phyloP scores from a whole-genome alignment of 2,888 invertebrate genomes.

The Ethmia dodecea region DNA sequence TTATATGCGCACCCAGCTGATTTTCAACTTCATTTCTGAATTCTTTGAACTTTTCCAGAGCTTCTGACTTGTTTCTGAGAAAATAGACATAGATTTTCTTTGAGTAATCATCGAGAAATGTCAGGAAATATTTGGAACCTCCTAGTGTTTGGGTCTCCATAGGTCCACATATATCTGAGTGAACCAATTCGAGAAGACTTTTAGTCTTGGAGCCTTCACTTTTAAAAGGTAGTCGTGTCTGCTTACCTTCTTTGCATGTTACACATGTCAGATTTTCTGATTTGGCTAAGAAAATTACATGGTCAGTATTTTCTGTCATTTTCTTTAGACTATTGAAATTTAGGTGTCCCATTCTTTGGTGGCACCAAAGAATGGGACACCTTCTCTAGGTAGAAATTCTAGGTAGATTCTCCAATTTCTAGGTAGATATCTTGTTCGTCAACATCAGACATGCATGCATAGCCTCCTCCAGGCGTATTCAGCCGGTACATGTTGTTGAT shows the following conservation, averaged over 20 bases:
- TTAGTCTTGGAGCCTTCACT: conserved; percentile 4
- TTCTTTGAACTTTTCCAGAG: conserved; percentile 12
- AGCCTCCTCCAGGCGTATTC: conserved; percentile 2
- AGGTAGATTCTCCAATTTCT: no score
- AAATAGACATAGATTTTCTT: background rate
- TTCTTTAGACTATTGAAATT: conserved; percentile 10
- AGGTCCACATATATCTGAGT: conserved; percentile 3
- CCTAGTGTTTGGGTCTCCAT: background rate
- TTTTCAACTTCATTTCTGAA: conserved; percentile 30
- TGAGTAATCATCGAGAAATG: background rate
- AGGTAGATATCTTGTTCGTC: conserved; percentile 3
- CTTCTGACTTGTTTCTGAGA: background rate
- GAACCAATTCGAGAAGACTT: background rate
- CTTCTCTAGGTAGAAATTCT: no score
- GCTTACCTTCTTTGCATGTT: conserved; percentile 12
- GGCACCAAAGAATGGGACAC: no score
- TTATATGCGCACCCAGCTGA: conserved; percentile 24
- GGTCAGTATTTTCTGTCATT: conserved; percentile 9
- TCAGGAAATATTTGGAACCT: conserved; percentile 1
- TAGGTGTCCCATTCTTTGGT: conserved; percentile 12
- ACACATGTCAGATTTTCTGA: conserved; percentile 8
- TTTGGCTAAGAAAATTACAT: conserved; percentile 4
- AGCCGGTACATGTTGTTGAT: background rate
- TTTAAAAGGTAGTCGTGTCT: conserved; percentile 12
- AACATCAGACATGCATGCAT: conserved; percentile 5